These are phyloP conservation scores for Hypolimnas misippus DNA, from an alignment of 2,888 invertebrate species.

Conservation along the genomic window DNA sequence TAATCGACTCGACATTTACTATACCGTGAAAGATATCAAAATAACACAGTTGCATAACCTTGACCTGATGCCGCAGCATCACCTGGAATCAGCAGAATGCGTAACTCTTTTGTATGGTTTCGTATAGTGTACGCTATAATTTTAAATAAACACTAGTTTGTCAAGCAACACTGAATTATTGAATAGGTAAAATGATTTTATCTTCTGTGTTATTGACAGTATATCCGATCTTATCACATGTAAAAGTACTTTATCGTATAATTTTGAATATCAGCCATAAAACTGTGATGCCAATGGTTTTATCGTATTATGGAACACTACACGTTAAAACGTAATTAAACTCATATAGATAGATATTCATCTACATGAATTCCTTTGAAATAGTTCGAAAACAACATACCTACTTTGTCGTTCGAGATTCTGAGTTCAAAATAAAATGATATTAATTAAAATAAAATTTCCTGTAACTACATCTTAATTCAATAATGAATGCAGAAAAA, in stretches of 20 bases:
- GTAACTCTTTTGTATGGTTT: too few relatives aligned
- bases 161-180: not conserved
- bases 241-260: slow-evolving; percentile 36
- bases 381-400: not conserved
- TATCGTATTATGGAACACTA: slow-evolving; percentile 7
- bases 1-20: too few relatives aligned
- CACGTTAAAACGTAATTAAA: slow-evolving; percentile 5
- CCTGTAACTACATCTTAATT: not conserved
- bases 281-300: slow-evolving; percentile 38
- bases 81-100: too few relatives aligned
- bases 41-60: too few relatives aligned
- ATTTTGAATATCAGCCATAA: slow-evolving; percentile 42
- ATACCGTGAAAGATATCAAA: too few relatives aligned
- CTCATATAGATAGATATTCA: slow-evolving; percentile 1
- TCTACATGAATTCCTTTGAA: not conserved
- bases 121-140: too few relatives aligned
- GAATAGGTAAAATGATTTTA: slow-evolving; percentile 29
- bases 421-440: not conserved
- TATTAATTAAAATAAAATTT: not conserved
- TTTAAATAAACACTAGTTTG: slow-evolving; percentile 16
- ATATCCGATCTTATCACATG: slow-evolving; percentile 45
- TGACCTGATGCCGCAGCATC: too few relatives aligned
- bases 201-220: slow-evolving; percentile 40
- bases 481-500: not conserved
- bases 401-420: not conserved